Conservation (phyloP, 1,140 invertebrate genomes). For the Acromyrmex echinatior region DNA sequence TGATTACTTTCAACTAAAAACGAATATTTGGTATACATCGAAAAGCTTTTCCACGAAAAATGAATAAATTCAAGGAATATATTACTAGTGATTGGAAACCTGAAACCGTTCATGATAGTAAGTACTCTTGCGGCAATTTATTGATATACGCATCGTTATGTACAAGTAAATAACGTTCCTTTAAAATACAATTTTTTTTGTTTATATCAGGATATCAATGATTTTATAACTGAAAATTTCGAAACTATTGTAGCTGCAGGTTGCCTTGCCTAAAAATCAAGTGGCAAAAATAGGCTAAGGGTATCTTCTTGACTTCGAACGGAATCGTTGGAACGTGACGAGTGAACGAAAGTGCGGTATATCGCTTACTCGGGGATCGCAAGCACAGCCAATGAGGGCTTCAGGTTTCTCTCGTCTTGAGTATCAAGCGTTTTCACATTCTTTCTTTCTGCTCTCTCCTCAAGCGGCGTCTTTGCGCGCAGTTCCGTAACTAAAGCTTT, state of each 20-base stretch:
- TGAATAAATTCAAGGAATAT: conserved; percentile 6
- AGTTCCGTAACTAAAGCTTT: conserved; percentile 35
- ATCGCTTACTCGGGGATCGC: conserved; percentile 42
- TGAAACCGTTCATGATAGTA: not conserved
- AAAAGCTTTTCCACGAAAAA: not conserved
- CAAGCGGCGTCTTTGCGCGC: conserved; percentile 12
- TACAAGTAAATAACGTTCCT: not conserved
- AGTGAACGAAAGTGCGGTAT: conserved; percentile 43
- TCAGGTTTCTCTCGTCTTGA: not conserved
- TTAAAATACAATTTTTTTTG: not conserved
- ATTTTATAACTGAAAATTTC: conserved; percentile 5
- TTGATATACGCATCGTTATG: not conserved
- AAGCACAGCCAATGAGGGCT: conserved; percentile 5
- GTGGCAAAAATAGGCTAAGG: conserved; percentile 24
- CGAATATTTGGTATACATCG: conserved; percentile 7
- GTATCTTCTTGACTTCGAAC: conserved; percentile 41
- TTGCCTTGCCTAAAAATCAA: conserved; percentile 17
- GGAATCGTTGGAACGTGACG: conserved; percentile 59
- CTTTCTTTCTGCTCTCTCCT: not conserved
- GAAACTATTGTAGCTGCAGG: not conserved
- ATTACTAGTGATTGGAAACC: not conserved
- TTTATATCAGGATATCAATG: not conserved
- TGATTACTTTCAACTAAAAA: not conserved
- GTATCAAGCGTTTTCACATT: not conserved
- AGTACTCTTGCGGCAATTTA: not conserved